Base-by-base conservation (phyloP, 1,140 invertebrate genomes). In the Gonioctena quinquepunctata region DNA sequence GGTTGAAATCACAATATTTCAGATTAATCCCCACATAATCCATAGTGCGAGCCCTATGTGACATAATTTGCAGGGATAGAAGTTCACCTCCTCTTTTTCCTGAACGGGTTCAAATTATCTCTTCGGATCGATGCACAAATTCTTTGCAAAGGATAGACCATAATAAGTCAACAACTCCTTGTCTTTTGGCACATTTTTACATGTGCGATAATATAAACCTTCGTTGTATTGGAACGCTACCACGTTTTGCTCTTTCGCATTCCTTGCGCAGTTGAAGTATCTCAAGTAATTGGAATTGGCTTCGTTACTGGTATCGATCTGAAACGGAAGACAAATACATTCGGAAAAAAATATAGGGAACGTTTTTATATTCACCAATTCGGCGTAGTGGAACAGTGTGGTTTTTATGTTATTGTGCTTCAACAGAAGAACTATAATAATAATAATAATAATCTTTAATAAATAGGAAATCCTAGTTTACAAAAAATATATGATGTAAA, bases 151-250 rank as follows among this genome's bases (percentile, higher is more conserved):
- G 19, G 84, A 82, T 18, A 81, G 77, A 0, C 87, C 86, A 68
- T 88, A 89, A 83, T 86, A 89, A 4, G 88, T 87, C 57, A 89
- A 76, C 18, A 89, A 75, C 71, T 89, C 88, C 13, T 84, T 80
- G 27, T 83, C 83, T 0, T 83, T 82, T 0, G 81, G 76, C 8
- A 89, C 84, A 3, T 80, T 79, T 79, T 84, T 84, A 21, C 83
- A 81, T 1, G 86, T 87, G 68, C 85, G 83, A 77, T 89, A 90
- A 64, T 86, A 90, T 3, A 90, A 82, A 33, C 86, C 66, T 13
- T 86, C 86, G 52, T 82, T 78, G 76, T 86, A 86, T 76, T 89
- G 88, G 74, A 86, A 89, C 0, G 88, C 87, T 3, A 86, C 76
- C 1, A 89, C 76, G 77, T 89, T 89, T 71, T 88, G 87, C 70